Percentiles rank a stretch among this genome's conserved stretches.
phyloP scores from a whole-genome alignment of 53 echinoderm and acorn worm species.

The Holothuria scabra region DNA sequence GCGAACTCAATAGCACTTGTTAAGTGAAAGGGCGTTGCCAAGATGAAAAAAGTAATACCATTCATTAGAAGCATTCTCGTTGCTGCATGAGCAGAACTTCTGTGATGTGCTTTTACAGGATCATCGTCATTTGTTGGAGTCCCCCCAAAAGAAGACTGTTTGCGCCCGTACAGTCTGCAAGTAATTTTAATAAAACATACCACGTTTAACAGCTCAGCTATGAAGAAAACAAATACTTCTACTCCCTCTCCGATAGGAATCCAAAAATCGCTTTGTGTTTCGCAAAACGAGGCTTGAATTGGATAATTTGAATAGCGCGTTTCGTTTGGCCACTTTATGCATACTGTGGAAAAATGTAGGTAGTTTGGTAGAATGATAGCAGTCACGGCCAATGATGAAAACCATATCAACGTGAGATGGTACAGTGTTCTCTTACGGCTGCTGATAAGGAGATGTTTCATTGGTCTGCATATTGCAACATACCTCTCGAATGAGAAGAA shows the following conservation, averaged over 20 bases:
- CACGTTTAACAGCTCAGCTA: not conserved
- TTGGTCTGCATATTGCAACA: not conserved
- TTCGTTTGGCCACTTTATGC: conserved; percentile 1
- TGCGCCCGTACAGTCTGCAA: not conserved
- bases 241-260: not conserved
- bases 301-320: not conserved
- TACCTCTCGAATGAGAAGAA: not conserved
- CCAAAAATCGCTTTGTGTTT: not conserved
- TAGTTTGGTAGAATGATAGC: not conserved
- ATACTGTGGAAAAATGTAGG: not conserved
- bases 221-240: not conserved
- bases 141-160: not conserved
- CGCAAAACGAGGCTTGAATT: not conserved
- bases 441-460: not conserved
- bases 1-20: not conserved
- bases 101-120: not conserved
- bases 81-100: not conserved
- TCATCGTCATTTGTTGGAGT: not conserved
- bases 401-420: not conserved
- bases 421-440: not conserved
- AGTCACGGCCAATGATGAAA: not conserved
- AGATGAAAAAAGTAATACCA: conserved; percentile 9
- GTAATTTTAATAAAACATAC: conserved; percentile 2
- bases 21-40: not conserved
- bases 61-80: conserved; percentile 5